Evolutionary conservation across 2,797 vertebrate genomes (phyloP), one percentile per base, ranked within the genome.

Genomic region (Galago senegalensis): DNA sequence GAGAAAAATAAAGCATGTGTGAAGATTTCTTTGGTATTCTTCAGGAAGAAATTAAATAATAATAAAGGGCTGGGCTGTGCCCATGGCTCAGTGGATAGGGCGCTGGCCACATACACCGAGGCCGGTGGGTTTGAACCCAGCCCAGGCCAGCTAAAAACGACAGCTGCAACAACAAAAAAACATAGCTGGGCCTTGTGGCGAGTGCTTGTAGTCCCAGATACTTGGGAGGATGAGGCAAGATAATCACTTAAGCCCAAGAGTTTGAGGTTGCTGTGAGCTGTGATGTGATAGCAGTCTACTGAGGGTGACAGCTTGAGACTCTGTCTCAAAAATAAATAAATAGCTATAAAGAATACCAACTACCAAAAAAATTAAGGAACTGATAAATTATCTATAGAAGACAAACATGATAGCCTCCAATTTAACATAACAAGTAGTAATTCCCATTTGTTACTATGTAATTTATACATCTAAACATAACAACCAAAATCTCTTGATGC

Each of bases 1-100:
- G n/a, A 96, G 40, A 75, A 69, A 85, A 89, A 76, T 40, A 90
- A 80, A 90, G 46, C 29, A 94, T 18, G 14, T 18, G 29, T 80
- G 7, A 92, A 94, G 53, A 14, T 25, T 72, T 89, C 37, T 65
- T 83, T 87, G 27, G 29, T 91, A 8, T 58, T 73, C 56, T 81
- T 87, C 18, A 72, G 73, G 58, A 82, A 93, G 9, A 82, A 87
- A 82, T 6, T 87, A 56, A 81, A 58, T 46, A 89, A 58, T 40
- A 83, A 72, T 21, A 81, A 58, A 89, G 53, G 43, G 23, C 23
- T 53, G 49, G 49, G 49, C 14, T 53, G 14, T 53, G 49, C 49
- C 49, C 49, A 53, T 16, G 16, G 14, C 49, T 53, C 49, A 53
- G 14, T 17, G 49, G 49, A 53, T 16, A 53, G 49, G 49, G 49